Percentiles rank a stretch among this genome's conserved stretches.
Evolutionary conservation across 2,797 vertebrate genomes (phyloP).

Genomic region (Lithobates pipiens): DNA sequence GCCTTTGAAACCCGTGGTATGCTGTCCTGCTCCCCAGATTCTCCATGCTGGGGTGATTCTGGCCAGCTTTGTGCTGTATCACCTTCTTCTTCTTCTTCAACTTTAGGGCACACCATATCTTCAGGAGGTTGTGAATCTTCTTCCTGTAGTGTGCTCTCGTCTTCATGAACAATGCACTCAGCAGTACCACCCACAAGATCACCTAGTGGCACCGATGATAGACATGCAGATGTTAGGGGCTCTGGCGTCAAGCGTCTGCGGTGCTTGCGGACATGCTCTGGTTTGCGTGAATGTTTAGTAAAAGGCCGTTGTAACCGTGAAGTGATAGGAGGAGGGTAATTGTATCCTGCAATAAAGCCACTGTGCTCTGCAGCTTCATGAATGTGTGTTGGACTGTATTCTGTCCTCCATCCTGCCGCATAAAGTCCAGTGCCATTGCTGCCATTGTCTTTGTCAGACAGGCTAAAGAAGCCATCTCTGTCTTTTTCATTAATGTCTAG

Average conservation of each 20-base stretch:
- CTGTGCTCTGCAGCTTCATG: conserved; percentile 74
- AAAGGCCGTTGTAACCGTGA: conserved; percentile 70
- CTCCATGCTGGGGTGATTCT: conserved; percentile 63
- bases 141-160: conserved; percentile 49
- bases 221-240: conserved; percentile 68
- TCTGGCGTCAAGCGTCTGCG: conserved; percentile 70
- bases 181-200: conserved; percentile 67
- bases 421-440: conserved; percentile 76
- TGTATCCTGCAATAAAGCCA: conserved; percentile 64
- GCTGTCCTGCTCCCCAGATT: conserved; percentile 63
- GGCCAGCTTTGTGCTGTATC: conserved; percentile 68
- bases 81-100: conserved; percentile 70
- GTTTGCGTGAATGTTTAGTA: conserved; percentile 73
- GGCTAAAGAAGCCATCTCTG: conserved; percentile 81
- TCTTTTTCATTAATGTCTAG: conserved; percentile 91
- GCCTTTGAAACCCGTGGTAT: conserved; percentile 80
- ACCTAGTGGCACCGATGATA: conserved; percentile 72
- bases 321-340: conserved; percentile 70
- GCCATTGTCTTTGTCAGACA: conserved; percentile 76
- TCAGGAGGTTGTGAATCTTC: conserved; percentile 74
- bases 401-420: conserved; percentile 70
- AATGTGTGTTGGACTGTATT: conserved; percentile 69
- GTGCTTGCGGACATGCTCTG: conserved; percentile 73
- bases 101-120: conserved; percentile 67
- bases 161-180: conserved; percentile 49